Conservation (phyloP, 1,140 invertebrate genomes). For the Phthorimaea operculella region DNA sequence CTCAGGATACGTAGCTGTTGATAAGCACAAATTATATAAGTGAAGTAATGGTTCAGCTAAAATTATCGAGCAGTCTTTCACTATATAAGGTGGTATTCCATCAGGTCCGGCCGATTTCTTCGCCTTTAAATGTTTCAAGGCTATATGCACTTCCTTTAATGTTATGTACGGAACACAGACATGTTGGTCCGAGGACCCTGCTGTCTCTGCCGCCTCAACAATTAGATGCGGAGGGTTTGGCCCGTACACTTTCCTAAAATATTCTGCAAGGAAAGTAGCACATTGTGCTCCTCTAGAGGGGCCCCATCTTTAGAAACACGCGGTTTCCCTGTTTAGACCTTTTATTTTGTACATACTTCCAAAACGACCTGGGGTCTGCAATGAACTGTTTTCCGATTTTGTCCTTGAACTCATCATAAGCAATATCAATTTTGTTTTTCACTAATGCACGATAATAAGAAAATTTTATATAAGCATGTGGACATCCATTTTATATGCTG, state of each 20-base stretch:
- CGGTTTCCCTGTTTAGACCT: neutral
- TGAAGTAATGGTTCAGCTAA: neutral
- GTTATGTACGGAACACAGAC: neutral
- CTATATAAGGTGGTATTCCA: neutral
- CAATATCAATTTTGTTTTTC: neutral
- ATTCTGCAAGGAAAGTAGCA: neutral
- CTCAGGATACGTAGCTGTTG: neutral
- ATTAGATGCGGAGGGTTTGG: neutral
- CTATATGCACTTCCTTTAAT: neutral
- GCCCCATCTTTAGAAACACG: neutral
- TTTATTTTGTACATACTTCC: neutral
- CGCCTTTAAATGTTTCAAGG: neutral
- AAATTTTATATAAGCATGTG: neutral
- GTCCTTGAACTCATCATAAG: neutral
- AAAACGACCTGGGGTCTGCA: neutral
- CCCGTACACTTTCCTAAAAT: neutral
- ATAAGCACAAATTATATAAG: neutral
- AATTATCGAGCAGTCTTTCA: neutral
- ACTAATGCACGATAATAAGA: neutral
- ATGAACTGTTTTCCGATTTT: neutral
- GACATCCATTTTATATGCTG: neutral
- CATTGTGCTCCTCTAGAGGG: neutral
- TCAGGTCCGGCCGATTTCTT: neutral
- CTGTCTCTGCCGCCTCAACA: neutral
- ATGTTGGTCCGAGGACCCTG: neutral